Evolutionary conservation across 2,888 invertebrate species (phyloP), one percentile per base, ranked within the genome.

Genomic region (Mechanitis messenoides): DNA sequence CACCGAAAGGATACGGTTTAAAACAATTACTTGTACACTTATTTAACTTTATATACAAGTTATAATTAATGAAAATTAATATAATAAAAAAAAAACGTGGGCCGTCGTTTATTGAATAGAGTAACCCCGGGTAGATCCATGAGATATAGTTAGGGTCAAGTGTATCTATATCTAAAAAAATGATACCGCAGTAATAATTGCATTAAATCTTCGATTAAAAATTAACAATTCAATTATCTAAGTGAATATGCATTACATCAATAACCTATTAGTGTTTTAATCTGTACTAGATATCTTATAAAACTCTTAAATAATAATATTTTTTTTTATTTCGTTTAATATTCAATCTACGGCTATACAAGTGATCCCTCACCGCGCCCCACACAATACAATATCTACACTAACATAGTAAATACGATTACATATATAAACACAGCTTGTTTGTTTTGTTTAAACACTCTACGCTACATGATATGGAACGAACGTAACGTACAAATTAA

Each of bases 341-440:
- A 81, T 78, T 74, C 75, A 78, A 80, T 75, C 82, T 86, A 87
- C 72, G 73, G 68, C 80, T 85, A 85, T 73, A 79, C 77, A 79
- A 67, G 74, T 77, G 81, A 77, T 83, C 86, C 87, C 74, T 79
- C 86, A 88, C 87, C 87, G 79, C 82, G 77, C 74, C 75, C 78
- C 80, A 84, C 72, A 78, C 79, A 46, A 79, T 76, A 74, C 75
- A 76, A 81, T 78, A 81, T 80, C 74, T 82, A 84, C 78, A 80
- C 74, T 76, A 78, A 74, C 80, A 67, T 65, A 69, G 69, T 81
- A 79, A 80, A 78, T 75, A 80, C 79, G 77, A 81, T 75, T 76
- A 80, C 73, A 74, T 69, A 68, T 62, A 62, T 75, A 84, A 83
- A 86, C 84, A 85, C 83, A 82, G 81, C 81, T 73, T 82, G 74